Conservation (phyloP, 2,113 vertebrate genomes). For the Phalacrocorax carbo region DNA sequence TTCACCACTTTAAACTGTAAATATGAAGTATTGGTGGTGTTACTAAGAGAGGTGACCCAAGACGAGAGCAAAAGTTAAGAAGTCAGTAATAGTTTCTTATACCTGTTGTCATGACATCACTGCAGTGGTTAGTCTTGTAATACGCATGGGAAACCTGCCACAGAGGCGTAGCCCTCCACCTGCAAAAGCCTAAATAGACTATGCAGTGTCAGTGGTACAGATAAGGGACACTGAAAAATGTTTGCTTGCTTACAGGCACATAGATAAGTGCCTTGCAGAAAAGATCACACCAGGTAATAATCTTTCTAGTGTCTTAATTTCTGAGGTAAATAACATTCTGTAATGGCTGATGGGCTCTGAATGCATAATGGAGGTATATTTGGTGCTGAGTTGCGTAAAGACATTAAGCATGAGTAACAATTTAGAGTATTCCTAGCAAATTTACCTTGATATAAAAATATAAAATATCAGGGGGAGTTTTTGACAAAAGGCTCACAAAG, state of each 20-base stretch:
- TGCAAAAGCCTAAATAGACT: not conserved
- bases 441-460: not conserved
- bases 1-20: not conserved
- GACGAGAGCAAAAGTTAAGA: not conserved
- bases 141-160: not conserved
- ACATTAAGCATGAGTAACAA: not conserved
- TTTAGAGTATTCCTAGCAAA: not conserved
- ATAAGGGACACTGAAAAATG: not conserved
- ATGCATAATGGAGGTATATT: not conserved
- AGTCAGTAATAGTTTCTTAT: not conserved
- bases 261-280: not conserved
- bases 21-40: not conserved
- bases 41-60: not conserved
- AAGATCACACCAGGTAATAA: not conserved
- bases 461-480: not conserved
- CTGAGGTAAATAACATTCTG: not conserved
- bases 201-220: not conserved
- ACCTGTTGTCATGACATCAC: not conserved
- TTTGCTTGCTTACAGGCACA: not conserved
- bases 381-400: not conserved
- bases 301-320: not conserved
- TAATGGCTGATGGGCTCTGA: not conserved
- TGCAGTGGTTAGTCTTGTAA: not conserved
- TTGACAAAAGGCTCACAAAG: not conserved
- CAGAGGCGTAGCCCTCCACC: not conserved